Evolutionary conservation across 2,113 vertebrate genomes (phyloP).

Genomic region (Catharus bicknelli): DNA sequence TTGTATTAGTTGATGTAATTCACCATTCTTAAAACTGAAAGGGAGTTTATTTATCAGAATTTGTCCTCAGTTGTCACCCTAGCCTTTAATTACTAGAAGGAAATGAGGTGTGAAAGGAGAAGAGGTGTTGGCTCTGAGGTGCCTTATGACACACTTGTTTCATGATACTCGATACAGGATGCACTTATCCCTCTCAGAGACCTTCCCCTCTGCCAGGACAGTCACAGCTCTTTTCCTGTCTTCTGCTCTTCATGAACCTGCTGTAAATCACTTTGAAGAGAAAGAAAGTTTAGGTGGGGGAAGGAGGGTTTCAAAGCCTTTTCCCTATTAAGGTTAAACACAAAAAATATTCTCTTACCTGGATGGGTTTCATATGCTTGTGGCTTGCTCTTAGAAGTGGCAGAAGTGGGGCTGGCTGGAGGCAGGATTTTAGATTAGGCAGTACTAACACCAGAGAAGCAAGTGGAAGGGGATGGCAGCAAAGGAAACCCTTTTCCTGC

Average conservation of each 20-base stretch:
- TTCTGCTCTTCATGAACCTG: background rate
- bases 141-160: background rate
- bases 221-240: background rate
- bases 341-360: background rate
- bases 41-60: background rate
- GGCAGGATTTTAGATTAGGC: background rate
- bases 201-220: background rate
- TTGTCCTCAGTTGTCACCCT: background rate
- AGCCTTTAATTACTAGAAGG: background rate
- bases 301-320: background rate
- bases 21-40: background rate
- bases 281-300: background rate
- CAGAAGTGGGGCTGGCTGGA: background rate
- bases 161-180: rapidly evolving
- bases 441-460: background rate
- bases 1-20: background rate
- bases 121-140: background rate
- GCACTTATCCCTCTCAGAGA: background rate
- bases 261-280: background rate
- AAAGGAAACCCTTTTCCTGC: background rate
- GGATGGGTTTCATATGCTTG: background rate
- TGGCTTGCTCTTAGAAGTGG: background rate
- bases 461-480: background rate
- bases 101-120: background rate
- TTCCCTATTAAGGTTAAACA: background rate